These are phyloP conservation scores for Acleris holmiana DNA, from an alignment of 2,888 invertebrate species.

Conservation along the genomic window DNA sequence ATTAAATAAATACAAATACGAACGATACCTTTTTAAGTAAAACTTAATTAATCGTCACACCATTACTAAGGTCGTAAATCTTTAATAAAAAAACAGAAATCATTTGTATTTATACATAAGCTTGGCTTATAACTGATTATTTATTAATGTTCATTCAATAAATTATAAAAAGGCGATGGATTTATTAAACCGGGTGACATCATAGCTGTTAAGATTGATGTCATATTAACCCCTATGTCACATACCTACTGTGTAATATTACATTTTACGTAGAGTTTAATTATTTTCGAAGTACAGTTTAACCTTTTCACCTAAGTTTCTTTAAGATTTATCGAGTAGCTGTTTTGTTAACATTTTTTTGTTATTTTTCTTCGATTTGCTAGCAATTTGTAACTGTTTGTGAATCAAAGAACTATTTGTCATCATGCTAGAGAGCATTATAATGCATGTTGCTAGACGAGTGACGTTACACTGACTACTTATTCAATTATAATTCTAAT, in stretches of 20 bases:
- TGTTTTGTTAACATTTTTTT: conserved; percentile 15
- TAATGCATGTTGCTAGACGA: too few species aligned
- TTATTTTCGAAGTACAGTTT: conserved; percentile 18
- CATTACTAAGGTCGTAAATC: conserved; percentile 28
- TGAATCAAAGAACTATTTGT: too few species aligned
- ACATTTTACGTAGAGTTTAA: conserved; percentile 16
- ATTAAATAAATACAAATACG: background rate
- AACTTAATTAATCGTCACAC: conserved; percentile 8
- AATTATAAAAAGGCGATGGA: conserved; percentile 16
- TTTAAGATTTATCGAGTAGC: conserved; percentile 5
- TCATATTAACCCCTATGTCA: conserved; percentile 33
- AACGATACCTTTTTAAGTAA: background rate
- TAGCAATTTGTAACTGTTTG: conserved; percentile 2
- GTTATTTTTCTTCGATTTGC: conserved; percentile 9
- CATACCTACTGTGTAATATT: conserved; percentile 30
- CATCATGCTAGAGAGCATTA: too few species aligned
- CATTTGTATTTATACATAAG: background rate
- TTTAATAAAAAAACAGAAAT: conserved; percentile 2
- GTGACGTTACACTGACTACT: too few species aligned
- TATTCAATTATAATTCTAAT: too few species aligned
- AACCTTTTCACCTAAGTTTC: conserved; percentile 10
- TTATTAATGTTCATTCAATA: conserved; percentile 25
- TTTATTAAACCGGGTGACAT: conserved; percentile 30
- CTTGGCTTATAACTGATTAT: conserved; percentile 21
- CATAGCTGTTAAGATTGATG: conserved; percentile 25